Conservation (phyloP, 2,113 vertebrate species). For the Apteryx mantelli region DNA sequence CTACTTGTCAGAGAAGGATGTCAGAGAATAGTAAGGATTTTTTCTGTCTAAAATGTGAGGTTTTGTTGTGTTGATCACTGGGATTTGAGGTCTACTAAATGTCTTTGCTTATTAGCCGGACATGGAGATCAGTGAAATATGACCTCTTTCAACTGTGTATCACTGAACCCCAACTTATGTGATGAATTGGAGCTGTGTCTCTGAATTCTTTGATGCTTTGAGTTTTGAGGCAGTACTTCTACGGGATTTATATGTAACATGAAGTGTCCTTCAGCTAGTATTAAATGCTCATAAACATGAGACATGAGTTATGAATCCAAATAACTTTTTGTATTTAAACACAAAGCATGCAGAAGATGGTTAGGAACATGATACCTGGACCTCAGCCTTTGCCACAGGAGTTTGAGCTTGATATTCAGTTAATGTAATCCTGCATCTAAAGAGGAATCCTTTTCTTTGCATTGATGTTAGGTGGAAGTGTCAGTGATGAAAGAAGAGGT, state of each 20-base stretch:
- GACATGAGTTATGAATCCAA: background rate
- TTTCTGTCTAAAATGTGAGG: background rate
- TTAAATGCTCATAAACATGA: background rate
- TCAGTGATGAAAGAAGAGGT: conserved; percentile 25
- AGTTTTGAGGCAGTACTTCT: background rate
- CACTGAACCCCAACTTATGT: background rate
- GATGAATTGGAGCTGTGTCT: background rate
- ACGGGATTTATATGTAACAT: background rate
- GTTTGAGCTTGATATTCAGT: background rate
- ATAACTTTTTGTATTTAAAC: background rate
- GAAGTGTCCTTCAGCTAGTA: background rate
- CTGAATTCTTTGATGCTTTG: background rate
- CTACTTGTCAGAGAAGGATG: background rate
- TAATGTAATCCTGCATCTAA: background rate
- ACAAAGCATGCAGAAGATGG: background rate
- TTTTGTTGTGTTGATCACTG: background rate
- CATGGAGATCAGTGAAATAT: background rate
- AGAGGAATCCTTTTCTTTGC: background rate
- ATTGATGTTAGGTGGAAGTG: background rate
- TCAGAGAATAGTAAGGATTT: background rate
- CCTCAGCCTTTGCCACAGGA: background rate
- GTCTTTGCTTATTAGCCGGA: background rate
- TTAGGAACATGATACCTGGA: conserved; percentile 2
- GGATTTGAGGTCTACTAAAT: background rate
- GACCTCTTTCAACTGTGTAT: background rate